A percentile compares a stretch with the other conserved stretches of the same genome.
These are phyloP conservation scores for Eptesicus fuscus DNA, from an alignment of 2,113 vertebrate species.

Conservation along the genomic window DNA sequence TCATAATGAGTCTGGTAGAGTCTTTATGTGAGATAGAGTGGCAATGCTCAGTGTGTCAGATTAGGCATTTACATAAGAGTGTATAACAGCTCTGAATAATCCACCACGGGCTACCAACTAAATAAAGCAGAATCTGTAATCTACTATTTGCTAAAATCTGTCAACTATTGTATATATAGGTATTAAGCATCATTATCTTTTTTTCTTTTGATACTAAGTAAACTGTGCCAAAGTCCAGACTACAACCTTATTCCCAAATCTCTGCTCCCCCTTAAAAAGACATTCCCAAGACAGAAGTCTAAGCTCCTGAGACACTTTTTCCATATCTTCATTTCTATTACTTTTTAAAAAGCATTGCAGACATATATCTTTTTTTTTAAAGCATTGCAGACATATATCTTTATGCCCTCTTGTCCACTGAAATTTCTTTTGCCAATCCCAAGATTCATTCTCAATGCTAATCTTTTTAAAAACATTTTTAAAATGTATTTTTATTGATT, in stretches of 20 bases:
- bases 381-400: not conserved
- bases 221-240: not conserved
- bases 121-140: conserved; percentile 31
- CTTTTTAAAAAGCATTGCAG: not conserved
- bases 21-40: not conserved
- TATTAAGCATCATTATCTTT: not conserved
- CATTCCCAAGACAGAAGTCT: not conserved
- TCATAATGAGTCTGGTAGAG: not conserved
- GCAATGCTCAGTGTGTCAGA: not conserved
- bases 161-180: not conserved
- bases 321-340: not conserved
- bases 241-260: not conserved
- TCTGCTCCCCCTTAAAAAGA: not conserved
- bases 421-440: not conserved
- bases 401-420: not conserved
- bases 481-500: no score
- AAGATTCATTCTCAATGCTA: not conserved
- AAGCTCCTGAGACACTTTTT: not conserved
- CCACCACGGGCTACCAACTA: not conserved
- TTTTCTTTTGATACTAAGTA: not conserved
- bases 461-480: not conserved
- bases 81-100: not conserved
- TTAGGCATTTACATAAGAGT: conserved; percentile 40
- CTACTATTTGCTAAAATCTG: conserved; percentile 21
- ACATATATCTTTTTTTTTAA: not conserved